A percentile compares a stretch with the other conserved stretches of the same genome.
These are phyloP conservation scores for Lasioglossum zephyrum DNA, from an alignment of 2,888 invertebrate species.

Conservation along the genomic window DNA sequence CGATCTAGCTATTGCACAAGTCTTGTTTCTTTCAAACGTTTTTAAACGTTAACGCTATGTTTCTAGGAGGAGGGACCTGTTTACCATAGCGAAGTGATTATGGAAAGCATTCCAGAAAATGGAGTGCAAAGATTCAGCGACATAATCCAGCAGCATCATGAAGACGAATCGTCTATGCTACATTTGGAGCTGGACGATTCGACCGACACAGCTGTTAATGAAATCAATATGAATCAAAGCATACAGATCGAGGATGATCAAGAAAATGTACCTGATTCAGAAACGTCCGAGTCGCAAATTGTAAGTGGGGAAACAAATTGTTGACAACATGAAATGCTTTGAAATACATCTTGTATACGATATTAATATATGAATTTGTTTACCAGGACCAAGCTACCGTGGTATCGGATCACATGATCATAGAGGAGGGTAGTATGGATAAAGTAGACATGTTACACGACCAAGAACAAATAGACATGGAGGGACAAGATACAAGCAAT, in stretches of 20 bases:
- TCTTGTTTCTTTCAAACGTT: no score
- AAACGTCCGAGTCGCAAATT: slow-evolving; percentile 76
- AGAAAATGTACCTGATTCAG: slow-evolving; percentile 77
- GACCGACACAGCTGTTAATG: slow-evolving; percentile 62
- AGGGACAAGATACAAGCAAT: slow-evolving; percentile 60
- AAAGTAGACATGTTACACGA: slow-evolving; percentile 68
- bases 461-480: slow-evolving; percentile 63
- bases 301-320: slow-evolving; percentile 61
- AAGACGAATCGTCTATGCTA: slow-evolving; percentile 70
- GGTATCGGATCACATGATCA: slow-evolving; percentile 58
- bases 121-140: slow-evolving; percentile 74
- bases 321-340: no score
- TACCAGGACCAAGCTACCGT: slow-evolving; percentile 42
- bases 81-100: slow-evolving; percentile 66
- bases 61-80: slow-evolving; percentile 69
- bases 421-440: slow-evolving; percentile 70
- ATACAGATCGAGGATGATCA: slow-evolving; percentile 72
- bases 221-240: slow-evolving; percentile 61
- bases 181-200: slow-evolving; percentile 76
- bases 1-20: background rate
- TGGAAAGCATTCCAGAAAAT: slow-evolving; percentile 75
- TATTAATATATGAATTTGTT: slow-evolving; percentile 9
- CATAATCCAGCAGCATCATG: slow-evolving; percentile 69
- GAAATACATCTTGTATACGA: background rate
- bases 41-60: background rate